phyloP scores from a whole-genome alignment of 2,113 vertebrate species.

The Rhynchopsitta pachyrhyncha region DNA sequence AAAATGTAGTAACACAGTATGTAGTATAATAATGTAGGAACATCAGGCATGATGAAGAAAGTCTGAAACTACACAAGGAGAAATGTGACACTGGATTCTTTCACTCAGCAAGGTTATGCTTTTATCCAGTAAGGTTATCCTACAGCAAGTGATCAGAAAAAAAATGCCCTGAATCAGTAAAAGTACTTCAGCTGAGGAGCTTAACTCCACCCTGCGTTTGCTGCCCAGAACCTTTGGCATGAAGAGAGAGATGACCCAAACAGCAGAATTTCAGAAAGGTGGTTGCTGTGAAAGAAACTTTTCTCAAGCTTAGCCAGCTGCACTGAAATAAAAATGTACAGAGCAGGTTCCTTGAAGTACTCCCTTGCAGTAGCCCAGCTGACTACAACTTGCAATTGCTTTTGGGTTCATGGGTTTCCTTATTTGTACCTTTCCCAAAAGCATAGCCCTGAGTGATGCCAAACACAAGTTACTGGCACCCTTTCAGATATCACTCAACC shows the following conservation, averaged over 20 bases:
- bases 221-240: background rate
- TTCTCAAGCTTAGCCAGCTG: background rate
- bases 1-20: background rate
- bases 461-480: background rate
- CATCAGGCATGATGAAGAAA: background rate
- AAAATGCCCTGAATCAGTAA: background rate
- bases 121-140: background rate
- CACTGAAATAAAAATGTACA: background rate
- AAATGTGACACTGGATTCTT: background rate
- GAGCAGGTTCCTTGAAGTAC: background rate
- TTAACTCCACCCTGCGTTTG: background rate
- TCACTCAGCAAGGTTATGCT: background rate
- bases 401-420: background rate
- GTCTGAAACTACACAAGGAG: background rate
- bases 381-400: background rate
- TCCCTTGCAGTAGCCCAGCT: background rate
- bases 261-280: background rate
- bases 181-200: background rate
- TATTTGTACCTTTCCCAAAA: background rate
- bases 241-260: background rate
- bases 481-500: slow-evolving; percentile 33
- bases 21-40: background rate
- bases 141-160: background rate
- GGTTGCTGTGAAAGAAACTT: background rate
- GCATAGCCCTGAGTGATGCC: background rate